These are phyloP conservation scores for Margaritifera margaritifera DNA, from an alignment of 2,888 invertebrate species.

Conservation along the genomic window DNA sequence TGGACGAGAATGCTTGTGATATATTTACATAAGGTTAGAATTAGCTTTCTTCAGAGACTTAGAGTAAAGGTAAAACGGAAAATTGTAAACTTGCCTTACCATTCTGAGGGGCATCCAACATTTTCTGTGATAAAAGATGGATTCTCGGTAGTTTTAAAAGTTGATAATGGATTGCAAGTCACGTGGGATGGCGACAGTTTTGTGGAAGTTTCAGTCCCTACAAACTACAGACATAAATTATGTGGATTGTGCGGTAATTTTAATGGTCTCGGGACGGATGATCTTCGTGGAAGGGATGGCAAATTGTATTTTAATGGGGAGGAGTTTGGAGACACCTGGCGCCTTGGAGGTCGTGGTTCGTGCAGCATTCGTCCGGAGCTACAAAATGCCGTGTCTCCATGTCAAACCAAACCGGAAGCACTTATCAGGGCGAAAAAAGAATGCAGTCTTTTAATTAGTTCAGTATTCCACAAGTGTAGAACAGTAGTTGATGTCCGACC, in stretches of 20 bases:
- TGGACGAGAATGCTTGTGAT: conserved; percentile 88
- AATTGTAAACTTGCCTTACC: conserved; percentile 82
- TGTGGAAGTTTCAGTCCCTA: conserved; percentile 86
- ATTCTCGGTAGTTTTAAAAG: conserved; percentile 71
- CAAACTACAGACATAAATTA: conserved; percentile 82
- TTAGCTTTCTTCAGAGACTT: conserved; percentile 84
- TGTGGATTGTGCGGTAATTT: conserved; percentile 97
- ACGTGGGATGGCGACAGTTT: conserved; percentile 96
- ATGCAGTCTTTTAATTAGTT: conserved; percentile 76
- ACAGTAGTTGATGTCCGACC: conserved; percentile 85
- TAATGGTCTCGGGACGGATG: conserved; percentile 89
- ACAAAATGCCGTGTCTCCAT: conserved; percentile 44
- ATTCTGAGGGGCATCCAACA: conserved; percentile 60
- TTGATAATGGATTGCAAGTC: conserved; percentile 82
- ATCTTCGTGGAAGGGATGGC: conserved; percentile 76
- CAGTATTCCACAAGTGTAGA: conserved; percentile 84
- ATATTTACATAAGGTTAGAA: conserved; percentile 75
- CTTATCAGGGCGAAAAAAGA: conserved; percentile 62
- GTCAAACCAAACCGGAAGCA: conserved; percentile 45
- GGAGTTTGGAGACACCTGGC: conserved; percentile 91
- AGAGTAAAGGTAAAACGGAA: conserved; percentile 88
- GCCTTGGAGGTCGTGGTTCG: conserved; percentile 82
- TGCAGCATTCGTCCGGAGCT: conserved; percentile 56
- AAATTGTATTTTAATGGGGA: conserved; percentile 79
- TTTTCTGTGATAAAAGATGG: conserved; percentile 76